These are phyloP conservation scores for Trisateles emortualis DNA, from an alignment of 2,888 invertebrate species.

Conservation along the genomic window DNA sequence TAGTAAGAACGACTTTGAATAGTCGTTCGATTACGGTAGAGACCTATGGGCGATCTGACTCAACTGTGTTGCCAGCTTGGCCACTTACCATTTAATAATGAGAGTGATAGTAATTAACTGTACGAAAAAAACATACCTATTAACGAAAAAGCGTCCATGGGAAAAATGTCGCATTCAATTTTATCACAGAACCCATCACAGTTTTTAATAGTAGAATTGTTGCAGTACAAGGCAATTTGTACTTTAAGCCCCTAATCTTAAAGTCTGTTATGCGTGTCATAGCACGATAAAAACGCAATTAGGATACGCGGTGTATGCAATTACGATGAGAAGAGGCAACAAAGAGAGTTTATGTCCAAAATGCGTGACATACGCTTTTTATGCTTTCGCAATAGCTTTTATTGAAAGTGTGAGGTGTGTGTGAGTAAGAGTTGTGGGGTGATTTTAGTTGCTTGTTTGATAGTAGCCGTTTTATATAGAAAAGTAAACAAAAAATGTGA, in stretches of 20 bases:
- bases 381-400: background rate
- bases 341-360: conserved; percentile 5
- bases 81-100: no score
- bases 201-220: conserved; percentile 20
- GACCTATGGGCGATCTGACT: no score
- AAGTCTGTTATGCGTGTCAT: background rate
- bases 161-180: conserved; percentile 4
- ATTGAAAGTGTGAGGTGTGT: background rate
- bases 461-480: no score
- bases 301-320: conserved; percentile 17
- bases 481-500: no score
- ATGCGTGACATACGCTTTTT: background rate
- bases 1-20: no score
- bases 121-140: no score
- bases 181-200: conserved; percentile 13
- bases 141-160: background rate
- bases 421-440: no score
- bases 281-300: conserved; percentile 22
- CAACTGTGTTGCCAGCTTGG: no score
- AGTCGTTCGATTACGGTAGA: no score
- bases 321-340: conserved; percentile 12
- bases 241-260: conserved; percentile 13
- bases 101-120: no score
- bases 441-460: no score
- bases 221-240: conserved; percentile 29